phyloP scores from a whole-genome alignment of 2,113 vertebrate genomes.

The Delphinus delphis region DNA sequence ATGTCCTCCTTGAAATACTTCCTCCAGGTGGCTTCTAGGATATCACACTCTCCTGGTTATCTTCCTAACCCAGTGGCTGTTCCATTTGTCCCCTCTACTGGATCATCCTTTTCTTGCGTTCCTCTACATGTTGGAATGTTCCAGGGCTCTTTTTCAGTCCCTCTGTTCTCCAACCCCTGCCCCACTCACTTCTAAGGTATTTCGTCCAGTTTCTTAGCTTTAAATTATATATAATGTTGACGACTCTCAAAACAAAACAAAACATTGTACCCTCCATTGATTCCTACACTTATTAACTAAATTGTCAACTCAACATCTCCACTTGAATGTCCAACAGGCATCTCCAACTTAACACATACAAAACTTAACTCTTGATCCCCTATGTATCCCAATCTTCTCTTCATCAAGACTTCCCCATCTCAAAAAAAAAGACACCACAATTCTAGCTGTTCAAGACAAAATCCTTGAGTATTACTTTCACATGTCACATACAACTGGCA shows the following conservation, averaged over 20 bases:
- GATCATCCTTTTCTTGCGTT: not conserved
- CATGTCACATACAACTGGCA: not conserved
- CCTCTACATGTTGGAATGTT: not conserved
- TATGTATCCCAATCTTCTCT: not conserved
- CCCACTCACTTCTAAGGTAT: not conserved
- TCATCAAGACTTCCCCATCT: not conserved
- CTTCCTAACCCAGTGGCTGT: not conserved
- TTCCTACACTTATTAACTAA: not conserved
- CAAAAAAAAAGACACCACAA: not conserved
- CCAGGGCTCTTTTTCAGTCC: not conserved
- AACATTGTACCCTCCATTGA: not conserved
- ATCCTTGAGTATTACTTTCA: not conserved
- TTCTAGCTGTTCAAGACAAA: not conserved
- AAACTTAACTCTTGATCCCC: not conserved
- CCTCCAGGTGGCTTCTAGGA: not conserved
- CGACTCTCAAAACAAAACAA: not conserved
- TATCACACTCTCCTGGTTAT: not conserved
- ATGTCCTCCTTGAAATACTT: not conserved
- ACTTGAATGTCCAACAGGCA: not conserved
- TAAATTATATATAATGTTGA: not conserved
- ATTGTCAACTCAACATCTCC: not conserved
- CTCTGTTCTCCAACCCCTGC: not conserved
- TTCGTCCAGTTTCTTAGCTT: not conserved
- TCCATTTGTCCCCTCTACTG: not conserved
- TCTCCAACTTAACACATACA: not conserved